Evolutionary conservation across 2,888 invertebrate genomes (phyloP).

Genomic region (Encarsia formosa): DNA sequence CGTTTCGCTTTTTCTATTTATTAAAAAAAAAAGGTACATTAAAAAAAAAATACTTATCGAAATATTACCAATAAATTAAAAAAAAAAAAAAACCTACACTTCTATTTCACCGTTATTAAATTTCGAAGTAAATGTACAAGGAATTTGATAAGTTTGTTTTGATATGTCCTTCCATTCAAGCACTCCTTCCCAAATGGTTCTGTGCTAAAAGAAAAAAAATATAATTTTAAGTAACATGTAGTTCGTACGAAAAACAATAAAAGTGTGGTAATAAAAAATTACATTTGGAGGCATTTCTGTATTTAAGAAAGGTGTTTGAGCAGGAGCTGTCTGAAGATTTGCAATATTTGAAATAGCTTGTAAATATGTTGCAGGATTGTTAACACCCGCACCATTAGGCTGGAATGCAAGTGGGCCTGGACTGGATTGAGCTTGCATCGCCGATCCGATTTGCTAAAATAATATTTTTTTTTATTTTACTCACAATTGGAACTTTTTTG

Average conservation of each 20-base stretch:
- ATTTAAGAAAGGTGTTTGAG: constrained; percentile 37
- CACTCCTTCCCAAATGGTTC: constrained; percentile 73
- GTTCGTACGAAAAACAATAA: no score
- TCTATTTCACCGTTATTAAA: constrained; percentile 85
- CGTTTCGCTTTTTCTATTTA: constrained; percentile 74
- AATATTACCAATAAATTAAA: no score
- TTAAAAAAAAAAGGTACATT: not conserved
- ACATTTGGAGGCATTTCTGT: constrained; percentile 38
- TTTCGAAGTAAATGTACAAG: constrained; percentile 70
- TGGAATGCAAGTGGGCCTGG: constrained; percentile 41
- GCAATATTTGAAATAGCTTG: constrained; percentile 46
- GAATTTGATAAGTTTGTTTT: constrained; percentile 69
- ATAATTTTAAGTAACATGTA: no score
- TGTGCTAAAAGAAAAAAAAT: constrained; percentile 45
- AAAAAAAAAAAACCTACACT: constrained; percentile 58
- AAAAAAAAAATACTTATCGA: not conserved
- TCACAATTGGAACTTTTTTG: no score
- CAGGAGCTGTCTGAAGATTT: constrained; percentile 38
- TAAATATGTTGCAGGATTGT: constrained; percentile 42
- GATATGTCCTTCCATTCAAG: constrained; percentile 80
- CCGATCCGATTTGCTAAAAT: constrained; percentile 46
- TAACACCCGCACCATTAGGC: constrained; percentile 41
- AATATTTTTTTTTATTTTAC: no score
- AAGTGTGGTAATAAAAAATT: constrained; percentile 1
- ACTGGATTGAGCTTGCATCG: constrained; percentile 45